Percentiles rank a stretch among this genome's conserved stretches.
Conservation (phyloP, 2,113 vertebrate species). For the Charina bottae region DNA sequence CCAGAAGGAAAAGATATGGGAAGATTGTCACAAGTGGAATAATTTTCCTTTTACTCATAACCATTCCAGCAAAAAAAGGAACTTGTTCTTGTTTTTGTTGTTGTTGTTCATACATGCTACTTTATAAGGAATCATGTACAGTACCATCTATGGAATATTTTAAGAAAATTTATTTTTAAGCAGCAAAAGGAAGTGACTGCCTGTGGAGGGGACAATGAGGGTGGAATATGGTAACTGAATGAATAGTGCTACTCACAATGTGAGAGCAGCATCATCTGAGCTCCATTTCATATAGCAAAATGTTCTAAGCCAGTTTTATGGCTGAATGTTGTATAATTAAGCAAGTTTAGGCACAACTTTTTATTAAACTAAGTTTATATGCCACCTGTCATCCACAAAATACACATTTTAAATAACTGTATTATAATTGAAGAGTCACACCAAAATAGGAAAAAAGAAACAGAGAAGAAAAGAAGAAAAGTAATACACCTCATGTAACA, state of each 20-base stretch:
- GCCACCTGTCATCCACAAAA: neutral
- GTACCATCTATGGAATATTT: neutral
- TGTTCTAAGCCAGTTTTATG: neutral
- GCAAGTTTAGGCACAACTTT: neutral
- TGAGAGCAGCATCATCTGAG: neutral
- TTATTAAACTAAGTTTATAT: neutral
- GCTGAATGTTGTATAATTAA: neutral
- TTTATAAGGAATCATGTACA: neutral
- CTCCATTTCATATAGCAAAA: neutral
- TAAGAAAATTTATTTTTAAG: neutral
- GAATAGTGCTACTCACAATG: neutral
- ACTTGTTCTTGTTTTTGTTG: too few relatives aligned
- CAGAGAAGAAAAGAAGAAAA: neutral
- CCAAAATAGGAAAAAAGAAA: neutral
- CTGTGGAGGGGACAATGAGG: neutral
- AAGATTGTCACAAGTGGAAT: neutral
- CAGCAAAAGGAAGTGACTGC: neutral
- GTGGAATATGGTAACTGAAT: neutral
- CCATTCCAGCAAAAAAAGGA: neutral
- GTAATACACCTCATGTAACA: neutral
- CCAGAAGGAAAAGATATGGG: neutral
- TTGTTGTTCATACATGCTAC: neutral
- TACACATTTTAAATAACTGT: neutral
- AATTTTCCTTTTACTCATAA: neutral
- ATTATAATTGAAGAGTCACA: neutral